Conservation (phyloP, 2,888 invertebrate genomes). For the Lamproptera curius region DNA sequence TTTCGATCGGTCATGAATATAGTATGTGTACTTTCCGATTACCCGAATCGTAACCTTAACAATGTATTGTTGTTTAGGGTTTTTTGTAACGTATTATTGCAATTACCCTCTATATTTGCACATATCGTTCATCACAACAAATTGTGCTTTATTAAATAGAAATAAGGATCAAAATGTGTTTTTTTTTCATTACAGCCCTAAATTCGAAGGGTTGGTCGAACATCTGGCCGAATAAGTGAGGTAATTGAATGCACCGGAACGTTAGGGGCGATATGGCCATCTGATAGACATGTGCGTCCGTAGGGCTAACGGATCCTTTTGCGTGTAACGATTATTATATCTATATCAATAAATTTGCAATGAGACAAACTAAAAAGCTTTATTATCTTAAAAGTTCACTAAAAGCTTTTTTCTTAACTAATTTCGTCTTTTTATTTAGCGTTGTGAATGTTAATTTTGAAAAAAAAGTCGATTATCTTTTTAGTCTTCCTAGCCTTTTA, state of each 20-base stretch:
- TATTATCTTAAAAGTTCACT: too few relatives aligned
- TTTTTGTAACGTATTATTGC: constrained; percentile 8
- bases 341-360: too few relatives aligned
- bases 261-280: constrained; percentile 19
- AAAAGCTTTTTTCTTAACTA: too few relatives aligned
- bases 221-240: constrained; percentile 23
- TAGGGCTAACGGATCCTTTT: constrained; percentile 1
- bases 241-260: constrained; percentile 16
- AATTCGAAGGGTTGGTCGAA: constrained; percentile 12
- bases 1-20: too few relatives aligned
- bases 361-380: too few relatives aligned
- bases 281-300: constrained; percentile 10
- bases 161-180: neutral
- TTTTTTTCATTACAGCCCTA: neutral
- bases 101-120: neutral
- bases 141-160: neutral
- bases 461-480: too few relatives aligned
- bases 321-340: too few relatives aligned
- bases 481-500: too few relatives aligned
- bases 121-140: neutral
- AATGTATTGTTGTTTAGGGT: constrained; percentile 17
- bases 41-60: constrained; percentile 22
- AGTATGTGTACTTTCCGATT: too few relatives aligned
- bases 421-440: too few relatives aligned
- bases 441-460: too few relatives aligned